These are phyloP conservation scores for Gobiocypris rarus DNA, from an alignment of 2,113 vertebrate species.

Conservation along the genomic window DNA sequence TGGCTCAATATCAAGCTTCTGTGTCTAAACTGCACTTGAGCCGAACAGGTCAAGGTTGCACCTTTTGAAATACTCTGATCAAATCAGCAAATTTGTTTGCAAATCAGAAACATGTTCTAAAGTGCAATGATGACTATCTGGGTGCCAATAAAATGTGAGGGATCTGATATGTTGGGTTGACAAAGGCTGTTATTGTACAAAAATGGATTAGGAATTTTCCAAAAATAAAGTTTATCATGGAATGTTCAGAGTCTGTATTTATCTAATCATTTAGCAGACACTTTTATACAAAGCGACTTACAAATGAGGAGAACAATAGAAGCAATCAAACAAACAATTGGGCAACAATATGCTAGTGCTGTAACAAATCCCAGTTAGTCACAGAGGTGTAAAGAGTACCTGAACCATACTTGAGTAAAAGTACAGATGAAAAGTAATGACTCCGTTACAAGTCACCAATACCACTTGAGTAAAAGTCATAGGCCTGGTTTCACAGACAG, in stretches of 20 bases:
- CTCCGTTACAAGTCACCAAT: no score
- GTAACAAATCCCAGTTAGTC: no score
- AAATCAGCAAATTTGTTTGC: constrained; percentile 11
- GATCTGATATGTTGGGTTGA: neutral
- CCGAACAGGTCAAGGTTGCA: constrained; percentile 32
- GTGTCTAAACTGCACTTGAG: neutral
- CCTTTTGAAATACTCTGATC: neutral
- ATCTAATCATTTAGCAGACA: neutral
- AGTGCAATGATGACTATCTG: neutral
- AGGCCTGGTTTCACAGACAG: no score
- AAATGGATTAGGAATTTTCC: neutral
- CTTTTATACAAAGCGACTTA: no score
- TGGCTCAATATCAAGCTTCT: constrained; percentile 18
- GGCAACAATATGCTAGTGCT: no score
- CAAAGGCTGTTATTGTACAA: neutral
- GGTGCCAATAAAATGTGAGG: neutral
- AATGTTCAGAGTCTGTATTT: neutral
- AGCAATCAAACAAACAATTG: no score
- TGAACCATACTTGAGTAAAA: no score
- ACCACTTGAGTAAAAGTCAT: no score
- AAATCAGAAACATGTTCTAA: constrained; percentile 31
- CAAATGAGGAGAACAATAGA: no score
- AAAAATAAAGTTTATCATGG: neutral
- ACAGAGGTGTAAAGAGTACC: no score
- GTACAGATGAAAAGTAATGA: no score